phyloP scores from a whole-genome alignment of 2,888 invertebrate species.

The Griposia aprilina region DNA sequence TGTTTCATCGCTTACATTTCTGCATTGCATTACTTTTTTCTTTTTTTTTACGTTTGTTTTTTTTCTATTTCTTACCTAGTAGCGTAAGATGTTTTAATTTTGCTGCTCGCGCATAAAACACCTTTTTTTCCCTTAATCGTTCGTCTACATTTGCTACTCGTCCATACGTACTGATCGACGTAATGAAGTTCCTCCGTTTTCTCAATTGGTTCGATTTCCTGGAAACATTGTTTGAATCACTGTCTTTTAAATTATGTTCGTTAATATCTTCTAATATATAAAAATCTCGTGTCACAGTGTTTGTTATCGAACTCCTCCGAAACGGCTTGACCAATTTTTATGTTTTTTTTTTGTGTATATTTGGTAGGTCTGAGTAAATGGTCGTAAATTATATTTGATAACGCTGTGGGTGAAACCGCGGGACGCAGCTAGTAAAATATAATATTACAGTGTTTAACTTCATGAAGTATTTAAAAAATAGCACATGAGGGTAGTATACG shows the following conservation, averaged over 20 bases:
- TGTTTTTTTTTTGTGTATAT: too few relatives aligned
- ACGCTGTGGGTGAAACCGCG: too few relatives aligned
- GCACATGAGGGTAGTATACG: neutral
- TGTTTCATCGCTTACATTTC: too few relatives aligned
- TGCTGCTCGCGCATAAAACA: constrained; percentile 4
- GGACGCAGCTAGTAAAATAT: too few relatives aligned
- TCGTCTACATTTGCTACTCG: constrained; percentile 9
- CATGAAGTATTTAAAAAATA: neutral
- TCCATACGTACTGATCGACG: constrained; percentile 47
- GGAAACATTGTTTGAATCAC: neutral
- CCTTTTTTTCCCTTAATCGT: fast-evolving
- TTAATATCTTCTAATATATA: too few relatives aligned
- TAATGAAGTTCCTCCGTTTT: neutral
- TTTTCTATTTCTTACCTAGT: neutral
- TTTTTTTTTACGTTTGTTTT: too few relatives aligned
- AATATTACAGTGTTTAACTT: neutral
- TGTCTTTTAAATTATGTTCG: neutral
- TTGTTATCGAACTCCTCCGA: too few relatives aligned
- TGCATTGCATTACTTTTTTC: too few relatives aligned
- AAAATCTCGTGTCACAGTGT: too few relatives aligned
- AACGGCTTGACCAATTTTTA: too few relatives aligned
- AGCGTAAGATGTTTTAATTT: neutral
- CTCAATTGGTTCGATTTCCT: neutral
- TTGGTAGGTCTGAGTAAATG: too few relatives aligned
- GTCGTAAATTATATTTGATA: too few relatives aligned